Percentiles rank a stretch among this genome's conserved stretches.
Conservation (phyloP, 1,140 invertebrate genomes). For the Calephelis nemesis region DNA sequence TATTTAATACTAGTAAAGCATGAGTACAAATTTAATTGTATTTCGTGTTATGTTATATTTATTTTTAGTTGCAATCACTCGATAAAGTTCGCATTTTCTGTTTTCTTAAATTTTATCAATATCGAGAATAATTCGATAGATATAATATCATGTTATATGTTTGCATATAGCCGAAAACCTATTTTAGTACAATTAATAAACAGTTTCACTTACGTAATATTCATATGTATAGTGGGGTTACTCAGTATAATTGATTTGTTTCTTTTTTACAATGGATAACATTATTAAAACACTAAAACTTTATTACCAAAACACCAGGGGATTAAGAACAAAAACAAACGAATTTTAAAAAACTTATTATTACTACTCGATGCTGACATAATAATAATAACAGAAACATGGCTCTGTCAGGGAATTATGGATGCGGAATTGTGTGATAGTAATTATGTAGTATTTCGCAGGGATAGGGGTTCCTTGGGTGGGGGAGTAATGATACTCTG, state of each 20-base stretch:
- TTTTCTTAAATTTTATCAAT: no score
- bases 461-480: constrained; percentile 10
- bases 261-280: not conserved
- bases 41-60: no score
- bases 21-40: no score
- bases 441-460: constrained; percentile 27
- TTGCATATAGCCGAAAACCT: no score
- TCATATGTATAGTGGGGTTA: not conserved
- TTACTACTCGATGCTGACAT: constrained; percentile 16
- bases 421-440: constrained; percentile 26
- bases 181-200: no score
- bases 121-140: no score
- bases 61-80: no score
- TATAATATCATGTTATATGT: no score
- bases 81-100: no score
- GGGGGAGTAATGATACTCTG: constrained; percentile 2
- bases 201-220: no score
- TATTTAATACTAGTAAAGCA: no score
- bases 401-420: constrained; percentile 26
- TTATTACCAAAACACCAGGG: not conserved
- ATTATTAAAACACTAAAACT: not conserved
- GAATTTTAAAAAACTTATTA: not conserved
- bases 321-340: constrained; percentile 1
- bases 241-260: not conserved
- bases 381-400: constrained; percentile 31